Evolutionary conservation across 2,113 vertebrate genomes (phyloP), one percentile per base, ranked within the genome.

Genomic region (Austrofundulus limnaeus): DNA sequence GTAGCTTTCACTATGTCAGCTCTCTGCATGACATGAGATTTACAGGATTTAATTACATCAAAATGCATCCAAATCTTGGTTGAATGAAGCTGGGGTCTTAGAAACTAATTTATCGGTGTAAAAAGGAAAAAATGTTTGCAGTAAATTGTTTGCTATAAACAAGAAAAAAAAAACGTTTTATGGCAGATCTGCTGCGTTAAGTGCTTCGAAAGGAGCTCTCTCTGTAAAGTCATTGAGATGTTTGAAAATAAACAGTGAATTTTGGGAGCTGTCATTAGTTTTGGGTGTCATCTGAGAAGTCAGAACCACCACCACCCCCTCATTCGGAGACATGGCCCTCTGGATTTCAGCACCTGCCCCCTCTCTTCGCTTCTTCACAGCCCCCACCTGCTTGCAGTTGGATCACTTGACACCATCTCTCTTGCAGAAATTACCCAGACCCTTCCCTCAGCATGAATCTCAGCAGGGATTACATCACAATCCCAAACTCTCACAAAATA

Each of bases 281-380:
- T 79, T 53, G 13, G 76, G 53, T 42, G 90, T 79, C 90, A 95
- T 90, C 85, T 89, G 91, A 91, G 88, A 78, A 0, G 0, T 6
- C 39, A 64, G 55, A 63, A 70, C 56, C 55, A 5, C 56, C 55
- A 5, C 8, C 45, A 28, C 69, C 80, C 6, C 1, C n/a, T 57
- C 49, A 17, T 45, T 39, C 41, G 25, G 20, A 39, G 72, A 65
- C 43, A 45, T 56, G 75, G 72, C 76, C 72, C 12, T 51, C 49
- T 80, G 83, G 89, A 90, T 91, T 89, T 72, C 56, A 42, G 56
- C 77, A 17, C 31, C 66, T 52, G 31, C 31, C 58, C 46, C 57
- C 28, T 12, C 42, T 20, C 17, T 24, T 14, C 14, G 4, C 49
- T 48, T 50, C 24, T 42, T 37, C 20, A 39, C 0, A 45, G 17